Percentiles rank a stretch among this genome's conserved stretches.
These are phyloP conservation scores for Triplophysa rosa DNA, from an alignment of 2,113 vertebrate genomes.

Conservation along the genomic window DNA sequence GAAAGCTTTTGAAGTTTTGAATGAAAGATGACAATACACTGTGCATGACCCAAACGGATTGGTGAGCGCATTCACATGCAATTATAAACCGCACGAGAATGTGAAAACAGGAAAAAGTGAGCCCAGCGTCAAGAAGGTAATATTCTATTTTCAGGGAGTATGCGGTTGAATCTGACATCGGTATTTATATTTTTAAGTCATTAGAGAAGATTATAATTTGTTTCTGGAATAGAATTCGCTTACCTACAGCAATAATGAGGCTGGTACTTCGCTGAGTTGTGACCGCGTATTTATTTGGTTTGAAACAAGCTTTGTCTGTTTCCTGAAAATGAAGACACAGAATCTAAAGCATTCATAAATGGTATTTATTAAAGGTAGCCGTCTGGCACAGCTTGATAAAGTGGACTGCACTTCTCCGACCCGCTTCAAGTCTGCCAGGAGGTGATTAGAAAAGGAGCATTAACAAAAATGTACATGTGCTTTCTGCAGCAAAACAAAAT, in stretches of 20 bases:
- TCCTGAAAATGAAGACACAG: constrained; percentile 44
- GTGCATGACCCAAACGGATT: constrained; percentile 55
- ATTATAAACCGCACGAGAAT: constrained; percentile 64
- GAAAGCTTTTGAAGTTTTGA: constrained; percentile 71
- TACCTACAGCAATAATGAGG: constrained; percentile 41
- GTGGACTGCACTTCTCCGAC: constrained; percentile 17
- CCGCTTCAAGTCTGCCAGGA: constrained; percentile 24
- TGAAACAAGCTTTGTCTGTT: constrained; percentile 44
- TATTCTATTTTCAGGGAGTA: constrained; percentile 55
- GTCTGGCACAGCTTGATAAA: constrained; percentile 55
- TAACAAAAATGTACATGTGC: constrained; percentile 2
- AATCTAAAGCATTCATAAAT: constrained; percentile 34
- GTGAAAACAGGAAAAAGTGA: constrained; percentile 53
- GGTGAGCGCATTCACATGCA: constrained; percentile 57
- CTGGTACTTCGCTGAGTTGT: constrained; percentile 37
- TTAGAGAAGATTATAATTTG: constrained; percentile 49
- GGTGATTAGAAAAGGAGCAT: constrained; percentile 42
- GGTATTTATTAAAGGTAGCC: constrained; percentile 40
- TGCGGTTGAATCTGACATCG: constrained; percentile 51
- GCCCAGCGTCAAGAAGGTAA: constrained; percentile 45
- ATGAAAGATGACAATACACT: constrained; percentile 73
- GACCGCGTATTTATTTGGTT: constrained; percentile 38
- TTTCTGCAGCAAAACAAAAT: not conserved
- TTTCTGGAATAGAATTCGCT: constrained; percentile 46
- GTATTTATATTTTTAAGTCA: constrained; percentile 48